Percentiles rank a stretch among this genome's conserved stretches.
Conservation (phyloP, 2,113 vertebrate species). For the Camarhynchus parvulus region DNA sequence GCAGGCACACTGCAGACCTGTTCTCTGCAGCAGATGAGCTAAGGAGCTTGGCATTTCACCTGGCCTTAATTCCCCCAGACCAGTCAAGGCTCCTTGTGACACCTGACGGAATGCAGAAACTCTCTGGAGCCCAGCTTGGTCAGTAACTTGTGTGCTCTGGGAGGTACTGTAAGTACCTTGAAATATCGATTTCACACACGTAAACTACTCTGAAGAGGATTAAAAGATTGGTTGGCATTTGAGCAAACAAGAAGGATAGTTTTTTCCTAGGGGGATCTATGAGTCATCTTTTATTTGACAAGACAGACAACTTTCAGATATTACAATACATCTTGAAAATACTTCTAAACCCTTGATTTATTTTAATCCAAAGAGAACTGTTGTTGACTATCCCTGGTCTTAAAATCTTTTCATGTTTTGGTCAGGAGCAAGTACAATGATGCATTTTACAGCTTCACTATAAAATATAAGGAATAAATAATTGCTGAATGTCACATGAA, state of each 20-base stretch:
- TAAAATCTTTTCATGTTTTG: background rate
- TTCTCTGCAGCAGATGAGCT: slow-evolving; percentile 18
- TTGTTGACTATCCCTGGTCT: background rate
- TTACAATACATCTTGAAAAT: slow-evolving; percentile 5
- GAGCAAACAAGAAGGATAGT: background rate
- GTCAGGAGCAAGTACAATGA: background rate
- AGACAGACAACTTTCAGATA: background rate
- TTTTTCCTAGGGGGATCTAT: background rate
- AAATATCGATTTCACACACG: background rate
- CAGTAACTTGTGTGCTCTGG: background rate
- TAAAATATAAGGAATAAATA: background rate
- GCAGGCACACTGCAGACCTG: background rate
- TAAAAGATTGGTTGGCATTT: background rate
- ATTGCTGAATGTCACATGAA: background rate
- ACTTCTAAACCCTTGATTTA: background rate
- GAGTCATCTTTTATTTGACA: slow-evolving; percentile 20
- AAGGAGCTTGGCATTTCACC: slow-evolving; percentile 36
- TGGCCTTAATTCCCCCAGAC: background rate
- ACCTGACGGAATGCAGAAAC: background rate
- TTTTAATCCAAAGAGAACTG: background rate
- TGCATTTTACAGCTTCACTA: background rate
- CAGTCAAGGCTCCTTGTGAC: background rate
- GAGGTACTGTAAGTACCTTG: background rate
- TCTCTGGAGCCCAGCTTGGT: background rate
- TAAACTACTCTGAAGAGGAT: slow-evolving; percentile 35